Conservation (phyloP, 2,888 invertebrate species). For the Tiliacea aurago region DNA sequence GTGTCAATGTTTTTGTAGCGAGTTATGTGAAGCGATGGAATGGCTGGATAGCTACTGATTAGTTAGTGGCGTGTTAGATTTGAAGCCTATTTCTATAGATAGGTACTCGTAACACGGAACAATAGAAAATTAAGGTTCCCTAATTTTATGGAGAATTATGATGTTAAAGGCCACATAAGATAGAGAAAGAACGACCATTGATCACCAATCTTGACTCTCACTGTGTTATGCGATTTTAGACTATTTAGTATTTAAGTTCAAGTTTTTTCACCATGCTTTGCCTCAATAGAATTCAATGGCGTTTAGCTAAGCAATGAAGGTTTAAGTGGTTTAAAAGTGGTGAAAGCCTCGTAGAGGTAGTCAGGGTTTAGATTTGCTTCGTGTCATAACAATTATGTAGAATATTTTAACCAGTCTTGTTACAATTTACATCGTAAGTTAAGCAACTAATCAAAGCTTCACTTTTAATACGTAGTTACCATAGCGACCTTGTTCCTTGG, state of each 20-base stretch:
- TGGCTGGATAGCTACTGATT: constrained; percentile 14
- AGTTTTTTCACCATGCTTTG: not conserved
- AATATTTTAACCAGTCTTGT: not conserved
- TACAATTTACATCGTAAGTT: not conserved
- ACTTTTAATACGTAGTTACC: not conserved
- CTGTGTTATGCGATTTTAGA: not conserved
- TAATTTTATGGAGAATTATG: not conserved
- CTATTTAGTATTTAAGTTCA: not conserved
- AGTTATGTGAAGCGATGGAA: constrained; percentile 25
- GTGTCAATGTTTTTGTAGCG: constrained; percentile 37
- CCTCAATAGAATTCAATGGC: not conserved
- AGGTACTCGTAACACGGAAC: no score
- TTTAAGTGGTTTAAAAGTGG: no score
- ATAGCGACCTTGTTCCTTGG: constrained; percentile 13
- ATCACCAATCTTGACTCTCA: not conserved
- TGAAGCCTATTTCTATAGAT: not conserved
- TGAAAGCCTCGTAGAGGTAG: not conserved
- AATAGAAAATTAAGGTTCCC: not conserved
- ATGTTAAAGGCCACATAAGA: not conserved
- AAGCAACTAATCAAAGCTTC: constrained; percentile 12
- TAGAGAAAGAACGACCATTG: not conserved
- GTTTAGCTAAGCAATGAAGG: not conserved
- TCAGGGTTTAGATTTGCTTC: no score
- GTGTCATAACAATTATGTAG: not conserved
- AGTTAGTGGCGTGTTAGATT: constrained; percentile 2